Base-by-base conservation (phyloP, 2,888 invertebrate species). In the Beris chalybata region DNA sequence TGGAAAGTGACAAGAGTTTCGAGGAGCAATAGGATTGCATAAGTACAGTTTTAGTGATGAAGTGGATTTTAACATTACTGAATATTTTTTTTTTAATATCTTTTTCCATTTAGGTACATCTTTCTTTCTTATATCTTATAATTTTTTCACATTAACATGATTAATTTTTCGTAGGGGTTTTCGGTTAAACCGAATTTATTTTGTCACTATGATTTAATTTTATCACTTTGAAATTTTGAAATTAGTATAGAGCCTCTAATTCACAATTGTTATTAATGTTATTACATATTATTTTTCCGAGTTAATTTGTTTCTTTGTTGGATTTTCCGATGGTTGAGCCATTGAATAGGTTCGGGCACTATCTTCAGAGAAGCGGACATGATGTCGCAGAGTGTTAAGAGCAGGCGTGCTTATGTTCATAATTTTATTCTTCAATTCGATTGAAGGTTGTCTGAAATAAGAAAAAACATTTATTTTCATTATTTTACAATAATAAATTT, bases 351-450 rank as follows among this genome's bases (percentile, higher is more conserved):
- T 6, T 64, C 45, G 53, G 45, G 45, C 54, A 29, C 54, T 52
- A 32, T 64, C 56, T 30, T 56, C 65, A 48, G 65, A 65, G 32
- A 65, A 65, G 9, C 65, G 65, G 11, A 65, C 65, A 65, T 65
- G 55, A 32, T 65, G 50, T 54, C 65, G 61, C 48, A 31, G 11
- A 30, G 55, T 31, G 54, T 29, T 9, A 61, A 43, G 61, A 52
- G 52, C n/a, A 38, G 61, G 61, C 50, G 61, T 52, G 22, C 45
- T 58, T 22, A 50, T 52, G 52, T 38, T 38, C 13, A 22, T 12
- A 29, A 22, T 48, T 48, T 22, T 22, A 22, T 22, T 22, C 22
- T 59, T 47, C n/a, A 31, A n/a, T 15, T 47, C 29, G 44, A 29
- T 38, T 43, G 56, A 7, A 30, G 29, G 58, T 31, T 59, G 58